Evolutionary conservation across 2,888 invertebrate species (phyloP), one percentile per base, ranked within the genome.

Genomic region (Hermaeophaga mercurialis): DNA sequence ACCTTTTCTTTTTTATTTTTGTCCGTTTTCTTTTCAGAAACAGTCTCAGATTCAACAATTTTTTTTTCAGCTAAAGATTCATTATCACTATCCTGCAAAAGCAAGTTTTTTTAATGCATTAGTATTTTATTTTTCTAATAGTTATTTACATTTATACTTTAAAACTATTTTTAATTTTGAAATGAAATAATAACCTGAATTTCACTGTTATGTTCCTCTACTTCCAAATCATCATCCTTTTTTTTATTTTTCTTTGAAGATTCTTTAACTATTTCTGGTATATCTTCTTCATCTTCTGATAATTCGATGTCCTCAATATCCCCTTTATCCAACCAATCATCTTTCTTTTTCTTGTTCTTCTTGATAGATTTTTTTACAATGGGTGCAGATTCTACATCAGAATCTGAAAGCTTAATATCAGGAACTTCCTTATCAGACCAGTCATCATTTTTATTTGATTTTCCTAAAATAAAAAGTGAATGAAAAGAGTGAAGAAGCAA

Each of bases 331-430:
- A 28, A 22, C 43, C 34, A 34, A 33, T 43, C 22, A 24, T 44
- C 54, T 46, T 58, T 53, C 33, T 59, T 61, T 55, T 69, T 71
- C 26, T 78, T 75, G 57, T 78, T 78, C 59, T 78, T 77, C 58
- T 78, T 78, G 62, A n/a, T 31, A 0, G 49, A 38, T 28, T 54
- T 59, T 53, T 55, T 60, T 4, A 33, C 33, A 52, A 63, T 39
- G 2, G 54, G 47, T 17, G 39, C 39, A 44, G 47, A 52, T 55
- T 69, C 67, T 43, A 63, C 58, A 49, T 63, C 69, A 38, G 64
- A 68, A 36, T 73, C 72, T 6, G 71, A 73, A 19, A 75, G 67
- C 49, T 78, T 75, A 38, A 77, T 70, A 41, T 73, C 71, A 28
- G 66, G 36, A 50, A 71, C 66, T 48, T 70, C 71, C 49, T 72